Percentiles rank a stretch among this genome's conserved stretches.
Evolutionary conservation across 30 jellyfish, hydroid and myxozoan species (phyloP).

Genomic region (Calvadosia cruxmelitensis): DNA sequence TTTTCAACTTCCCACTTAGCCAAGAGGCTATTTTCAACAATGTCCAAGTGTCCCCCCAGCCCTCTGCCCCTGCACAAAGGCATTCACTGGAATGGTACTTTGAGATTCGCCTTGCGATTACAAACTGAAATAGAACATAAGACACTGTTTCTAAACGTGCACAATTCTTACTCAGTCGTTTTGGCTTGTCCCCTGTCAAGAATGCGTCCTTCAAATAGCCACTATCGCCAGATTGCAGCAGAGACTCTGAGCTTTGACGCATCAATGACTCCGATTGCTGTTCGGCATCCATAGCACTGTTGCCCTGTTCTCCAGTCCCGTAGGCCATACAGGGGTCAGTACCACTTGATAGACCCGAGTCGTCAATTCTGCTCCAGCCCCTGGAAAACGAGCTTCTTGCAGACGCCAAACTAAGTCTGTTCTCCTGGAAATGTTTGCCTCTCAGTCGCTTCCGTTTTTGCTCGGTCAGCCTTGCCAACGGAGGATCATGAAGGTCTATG

Average conservation of each 20-base stretch:
- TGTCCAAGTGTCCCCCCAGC: too few species aligned
- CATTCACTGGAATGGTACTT: too few species aligned
- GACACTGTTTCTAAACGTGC: too few species aligned
- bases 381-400: constrained; percentile 44
- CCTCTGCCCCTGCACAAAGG: too few species aligned
- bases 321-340: not conserved
- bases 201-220: not conserved
- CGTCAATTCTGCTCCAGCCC: constrained; percentile 64
- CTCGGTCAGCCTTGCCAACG: constrained; percentile 72
- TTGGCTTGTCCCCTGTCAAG: not conserved
- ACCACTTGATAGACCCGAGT: not conserved
- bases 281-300: not conserved
- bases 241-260: not conserved
- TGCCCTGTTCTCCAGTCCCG: not conserved
- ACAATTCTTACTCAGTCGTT: not conserved
- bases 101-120: too few species aligned
- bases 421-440: constrained; percentile 25
- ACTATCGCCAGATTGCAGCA: not conserved
- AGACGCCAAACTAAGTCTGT: not conserved
- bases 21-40: too few species aligned
- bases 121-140: too few species aligned
- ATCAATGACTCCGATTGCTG: not conserved
- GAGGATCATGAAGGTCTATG: constrained; percentile 64
- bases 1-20: too few species aligned
- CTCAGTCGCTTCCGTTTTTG: constrained; percentile 59